Evolutionary conservation across 2,888 invertebrate species (phyloP), one percentile per base, ranked within the genome.

Genomic region (Scaptodrosophila latifasciaeformis): DNA sequence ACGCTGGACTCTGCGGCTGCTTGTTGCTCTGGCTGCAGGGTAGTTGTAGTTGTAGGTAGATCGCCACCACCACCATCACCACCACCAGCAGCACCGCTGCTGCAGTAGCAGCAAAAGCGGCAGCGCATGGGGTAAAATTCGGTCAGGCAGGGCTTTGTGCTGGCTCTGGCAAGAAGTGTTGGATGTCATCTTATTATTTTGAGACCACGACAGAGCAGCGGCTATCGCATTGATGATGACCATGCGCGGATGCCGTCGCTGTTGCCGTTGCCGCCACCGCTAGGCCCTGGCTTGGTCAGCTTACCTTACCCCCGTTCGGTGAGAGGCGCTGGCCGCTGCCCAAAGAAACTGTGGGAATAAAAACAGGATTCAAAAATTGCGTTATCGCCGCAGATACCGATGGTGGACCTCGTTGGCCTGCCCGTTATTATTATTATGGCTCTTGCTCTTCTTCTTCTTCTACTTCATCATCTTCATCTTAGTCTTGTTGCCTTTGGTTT

Each of bases 101-200:
- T 39, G n/a, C n/a, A n/a, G 34, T 34, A 27, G 43, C 29, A 5
- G 15, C 29, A 18, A 18, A 48, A 49, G 70, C 74, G 77, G 24
- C 37, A 30, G 54, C 58, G 50, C 42, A 62, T 64, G 68, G 64
- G 79, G 61, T 70, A 64, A 62, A 64, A 64, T 59, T 61, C 54
- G 56, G 65, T 37, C 49, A 54, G 60, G 47, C 61, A 46, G 56
- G 66, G 57, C 58, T 59, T 59, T 49, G 27, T 51, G 51, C 40
- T 53, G 48, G 27, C 51, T 62, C 57, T 43, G 27, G 74, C 79
- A 82, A 84, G 84, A 86, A 86, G 86, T 86, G 86, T 86, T 86
- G 86, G 85, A 86, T 86, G 86, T 86, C 86, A 86, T 86, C 84
- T 86, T 84, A 84, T 85, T 86, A 84, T 85, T 82, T 68, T 52